Conservation (phyloP, 2,797 vertebrate genomes). For the Onychomys arenicola region DNA sequence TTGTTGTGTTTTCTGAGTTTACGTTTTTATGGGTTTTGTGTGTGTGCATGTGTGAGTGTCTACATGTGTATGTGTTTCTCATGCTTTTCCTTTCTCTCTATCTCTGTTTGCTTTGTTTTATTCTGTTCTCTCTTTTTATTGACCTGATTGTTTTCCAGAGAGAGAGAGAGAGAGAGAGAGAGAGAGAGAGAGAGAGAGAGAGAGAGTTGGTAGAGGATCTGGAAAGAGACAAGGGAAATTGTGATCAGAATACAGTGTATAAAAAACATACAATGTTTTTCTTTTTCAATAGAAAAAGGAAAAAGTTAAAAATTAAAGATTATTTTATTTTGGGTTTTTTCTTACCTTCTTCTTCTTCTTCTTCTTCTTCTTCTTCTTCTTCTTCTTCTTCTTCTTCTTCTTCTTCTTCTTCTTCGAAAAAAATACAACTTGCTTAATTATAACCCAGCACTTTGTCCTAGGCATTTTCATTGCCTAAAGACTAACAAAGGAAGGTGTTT, state of each 20-base stretch:
- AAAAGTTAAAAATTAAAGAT: not conserved
- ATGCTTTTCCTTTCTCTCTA: not conserved
- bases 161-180: not conserved
- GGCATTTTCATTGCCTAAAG: not conserved
- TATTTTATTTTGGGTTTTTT: not conserved
- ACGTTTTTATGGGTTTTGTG: not conserved
- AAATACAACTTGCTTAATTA: not conserved
- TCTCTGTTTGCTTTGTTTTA: not conserved
- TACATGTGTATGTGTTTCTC: not conserved
- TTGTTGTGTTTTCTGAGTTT: not conserved
- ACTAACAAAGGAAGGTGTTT: not conserved
- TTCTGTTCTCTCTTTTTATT: not conserved
- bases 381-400: conserved; percentile 12
- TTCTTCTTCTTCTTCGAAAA: conserved; percentile 31
- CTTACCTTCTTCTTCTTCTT: not conserved
- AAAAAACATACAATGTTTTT: not conserved
- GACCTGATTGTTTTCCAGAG: not conserved
- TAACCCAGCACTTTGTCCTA: not conserved
- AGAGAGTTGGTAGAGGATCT: not conserved
- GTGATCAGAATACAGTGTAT: not conserved
- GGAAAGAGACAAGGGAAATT: not conserved
- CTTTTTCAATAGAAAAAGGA: not conserved
- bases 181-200: not conserved
- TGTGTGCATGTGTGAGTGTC: not conserved
- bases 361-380: conserved; percentile 10